Evolutionary conservation across 2,113 vertebrate genomes (phyloP).

Genomic region (Mormyrus lacerda): DNA sequence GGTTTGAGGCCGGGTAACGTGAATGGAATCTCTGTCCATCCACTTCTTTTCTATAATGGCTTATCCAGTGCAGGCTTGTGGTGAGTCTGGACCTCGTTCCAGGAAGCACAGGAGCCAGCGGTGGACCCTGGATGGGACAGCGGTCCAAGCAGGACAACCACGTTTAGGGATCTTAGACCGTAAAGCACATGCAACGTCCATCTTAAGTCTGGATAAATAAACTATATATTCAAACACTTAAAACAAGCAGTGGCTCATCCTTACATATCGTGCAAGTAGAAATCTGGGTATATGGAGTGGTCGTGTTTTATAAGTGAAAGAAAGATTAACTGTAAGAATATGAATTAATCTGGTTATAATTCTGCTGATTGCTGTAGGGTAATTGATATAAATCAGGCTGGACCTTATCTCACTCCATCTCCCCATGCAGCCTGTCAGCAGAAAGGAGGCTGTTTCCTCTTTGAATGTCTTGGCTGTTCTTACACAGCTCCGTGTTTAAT

Average conservation of each 20-base stretch:
- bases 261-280: neutral
- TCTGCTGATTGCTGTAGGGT: neutral
- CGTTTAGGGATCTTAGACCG: neutral
- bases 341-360: neutral
- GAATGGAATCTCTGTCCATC: neutral
- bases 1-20: neutral
- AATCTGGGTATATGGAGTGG: neutral
- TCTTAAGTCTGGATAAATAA: neutral
- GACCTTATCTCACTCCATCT: neutral
- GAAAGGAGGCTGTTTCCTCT: neutral
- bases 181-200: neutral
- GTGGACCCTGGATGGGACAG: neutral
- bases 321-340: neutral
- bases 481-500: neutral
- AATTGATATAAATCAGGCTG: neutral
- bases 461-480: neutral
- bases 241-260: neutral
- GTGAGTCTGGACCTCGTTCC: neutral
- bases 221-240: neutral
- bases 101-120: neutral
- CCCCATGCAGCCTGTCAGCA: neutral
- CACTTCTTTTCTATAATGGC: neutral
- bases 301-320: neutral
- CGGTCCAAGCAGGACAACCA: neutral
- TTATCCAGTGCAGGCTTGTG: neutral